Conservation (phyloP, 2,888 invertebrate species). For the Physocephala rufipes region DNA sequence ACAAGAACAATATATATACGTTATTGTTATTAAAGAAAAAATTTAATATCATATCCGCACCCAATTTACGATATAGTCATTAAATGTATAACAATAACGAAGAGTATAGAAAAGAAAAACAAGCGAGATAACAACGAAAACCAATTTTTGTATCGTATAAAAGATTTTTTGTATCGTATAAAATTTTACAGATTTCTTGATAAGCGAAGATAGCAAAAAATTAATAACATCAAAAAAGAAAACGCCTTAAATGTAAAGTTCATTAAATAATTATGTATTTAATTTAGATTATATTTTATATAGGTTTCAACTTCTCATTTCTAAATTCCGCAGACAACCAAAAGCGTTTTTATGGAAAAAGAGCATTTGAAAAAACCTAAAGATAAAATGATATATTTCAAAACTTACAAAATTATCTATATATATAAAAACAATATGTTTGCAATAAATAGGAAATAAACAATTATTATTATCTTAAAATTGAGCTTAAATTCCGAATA, state of each 20-base stretch:
- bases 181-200: slow-evolving; percentile 14
- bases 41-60: neutral
- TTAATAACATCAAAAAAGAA: neutral
- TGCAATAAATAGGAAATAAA: no score
- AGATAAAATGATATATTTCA: no score
- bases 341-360: no score
- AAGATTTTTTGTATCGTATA: slow-evolving; percentile 10
- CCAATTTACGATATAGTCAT: neutral
- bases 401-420: no score
- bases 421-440: no score
- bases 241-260: slow-evolving; percentile 17
- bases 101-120: neutral
- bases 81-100: no score
- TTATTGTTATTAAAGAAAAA: neutral
- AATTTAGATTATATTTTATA: neutral
- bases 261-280: neutral
- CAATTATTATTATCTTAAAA: no score
- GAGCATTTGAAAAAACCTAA: no score
- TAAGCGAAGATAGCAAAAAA: neutral
- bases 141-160: slow-evolving; percentile 4
- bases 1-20: neutral
- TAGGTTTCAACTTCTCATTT: no score
- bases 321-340: no score
- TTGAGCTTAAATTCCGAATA: no score
- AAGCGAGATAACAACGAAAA: slow-evolving; percentile 22